A percentile compares a stretch with the other conserved stretches of the same genome.
These are phyloP conservation scores for Illadopsis cleaveri DNA, from an alignment of 2,113 vertebrate species.

Conservation along the genomic window DNA sequence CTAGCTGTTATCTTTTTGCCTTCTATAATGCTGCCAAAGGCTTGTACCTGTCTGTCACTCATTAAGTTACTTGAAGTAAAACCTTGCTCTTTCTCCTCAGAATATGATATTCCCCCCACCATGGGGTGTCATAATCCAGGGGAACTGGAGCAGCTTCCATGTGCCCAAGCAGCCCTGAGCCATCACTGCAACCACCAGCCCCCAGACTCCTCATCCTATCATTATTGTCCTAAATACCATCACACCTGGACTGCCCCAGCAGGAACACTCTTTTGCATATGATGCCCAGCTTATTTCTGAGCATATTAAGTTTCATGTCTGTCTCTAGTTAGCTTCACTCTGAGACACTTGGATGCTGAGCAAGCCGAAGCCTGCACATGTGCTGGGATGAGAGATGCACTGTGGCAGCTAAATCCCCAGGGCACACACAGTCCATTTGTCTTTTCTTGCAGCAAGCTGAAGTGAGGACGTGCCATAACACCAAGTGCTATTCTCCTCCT, in stretches of 20 bases:
- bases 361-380: neutral
- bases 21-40: neutral
- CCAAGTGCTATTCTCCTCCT: neutral
- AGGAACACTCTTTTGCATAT: neutral
- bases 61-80: neutral
- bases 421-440: neutral
- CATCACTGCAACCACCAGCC: neutral
- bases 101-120: fast-evolving
- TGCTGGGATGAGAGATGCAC: neutral
- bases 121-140: neutral
- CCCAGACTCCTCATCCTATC: neutral
- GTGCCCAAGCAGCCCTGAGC: neutral
- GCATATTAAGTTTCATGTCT: neutral
- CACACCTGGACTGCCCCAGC: neutral
- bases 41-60: neutral
- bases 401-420: neutral
- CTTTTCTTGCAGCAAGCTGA: neutral
- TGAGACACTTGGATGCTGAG: neutral
- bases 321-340: neutral
- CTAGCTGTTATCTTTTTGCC: neutral
- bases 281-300: neutral
- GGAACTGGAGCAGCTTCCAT: neutral
- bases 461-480: neutral
- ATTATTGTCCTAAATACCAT: neutral
- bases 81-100: neutral